Base-by-base conservation (phyloP, 2,888 invertebrate species). In the Oeneis ivallda region DNA sequence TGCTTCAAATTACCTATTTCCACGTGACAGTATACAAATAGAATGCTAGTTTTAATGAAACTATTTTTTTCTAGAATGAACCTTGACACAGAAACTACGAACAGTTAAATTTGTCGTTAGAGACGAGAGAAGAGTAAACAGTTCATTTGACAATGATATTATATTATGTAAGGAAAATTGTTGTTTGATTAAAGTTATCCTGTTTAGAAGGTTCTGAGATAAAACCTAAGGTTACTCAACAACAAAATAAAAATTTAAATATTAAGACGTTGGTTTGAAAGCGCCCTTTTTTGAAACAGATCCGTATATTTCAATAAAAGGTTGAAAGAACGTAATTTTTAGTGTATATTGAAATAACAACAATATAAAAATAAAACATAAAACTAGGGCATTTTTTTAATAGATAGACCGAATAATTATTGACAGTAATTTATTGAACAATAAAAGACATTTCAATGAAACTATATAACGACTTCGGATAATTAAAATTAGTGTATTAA, bases 1-100 rank as follows among this genome's bases (percentile, higher is more conserved):
- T 41, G 9, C 41, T 43, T 41, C 56, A 26, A 7, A 41, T 15
- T n/a, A 50, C 8, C 49, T 13, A 19, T 39, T 19, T 60, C 19
- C 39, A 49, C 60, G 49, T 60, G 50, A n/a, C 19, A n/a, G 49
- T 50, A 49, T 19, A 50, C 2, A 37, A 60, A 60, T 60, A 60
- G 37, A 60, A 60, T 5, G 32, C 49, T 37, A 37, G 58, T 43
- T 26, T 26, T 26, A 39, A 50, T 50, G n/a, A 39, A 60, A 37
- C 47, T 2, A 39, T 34, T 47, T 47, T 47, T 37, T 19, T 13
- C 34, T 11, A 47, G 15, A 9, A 34, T 39, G 37, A 56, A 60
- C 49, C 49, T 60, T 60, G 60, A 60, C 60, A 60, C 49, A 39
- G 19, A 60, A 60, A 47, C 13, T 41, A 45, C 15, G 32, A 6